Evolutionary conservation across 2,888 invertebrate genomes (phyloP).

Genomic region (Yponomeuta plumbellus): DNA sequence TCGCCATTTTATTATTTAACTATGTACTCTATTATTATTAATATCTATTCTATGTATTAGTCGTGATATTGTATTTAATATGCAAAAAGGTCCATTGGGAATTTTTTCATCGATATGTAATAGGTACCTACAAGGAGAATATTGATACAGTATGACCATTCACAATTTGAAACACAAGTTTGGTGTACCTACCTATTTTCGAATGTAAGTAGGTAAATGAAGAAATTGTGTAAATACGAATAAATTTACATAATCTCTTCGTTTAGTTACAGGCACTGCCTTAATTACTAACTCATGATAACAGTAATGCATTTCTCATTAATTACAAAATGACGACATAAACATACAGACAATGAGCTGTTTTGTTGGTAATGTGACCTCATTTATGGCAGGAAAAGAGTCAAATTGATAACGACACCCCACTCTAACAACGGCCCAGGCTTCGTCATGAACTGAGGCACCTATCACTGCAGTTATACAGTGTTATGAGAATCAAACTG

Average conservation of each 20-base stretch:
- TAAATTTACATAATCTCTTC: neutral
- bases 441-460: slow-evolving; percentile 28
- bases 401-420: slow-evolving; percentile 61
- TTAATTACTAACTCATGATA: neutral
- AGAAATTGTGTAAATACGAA: no score
- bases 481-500: no score
- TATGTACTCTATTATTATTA: neutral
- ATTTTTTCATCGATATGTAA: no score
- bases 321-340: neutral
- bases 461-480: no score
- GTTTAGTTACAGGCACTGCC: neutral
- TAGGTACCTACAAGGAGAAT: no score
- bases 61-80: neutral
- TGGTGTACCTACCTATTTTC: neutral
- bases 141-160: neutral
- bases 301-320: neutral
- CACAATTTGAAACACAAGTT: neutral
- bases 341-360: slow-evolving; percentile 25
- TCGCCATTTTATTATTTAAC: neutral
- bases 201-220: no score
- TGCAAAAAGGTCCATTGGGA: no score
- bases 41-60: neutral
- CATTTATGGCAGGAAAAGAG: slow-evolving; percentile 70
- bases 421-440: slow-evolving; percentile 32
- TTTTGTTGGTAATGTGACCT: slow-evolving; percentile 61